Evolutionary conservation across 2,888 invertebrate genomes (phyloP).

Genomic region (Philereme vetulata): DNA sequence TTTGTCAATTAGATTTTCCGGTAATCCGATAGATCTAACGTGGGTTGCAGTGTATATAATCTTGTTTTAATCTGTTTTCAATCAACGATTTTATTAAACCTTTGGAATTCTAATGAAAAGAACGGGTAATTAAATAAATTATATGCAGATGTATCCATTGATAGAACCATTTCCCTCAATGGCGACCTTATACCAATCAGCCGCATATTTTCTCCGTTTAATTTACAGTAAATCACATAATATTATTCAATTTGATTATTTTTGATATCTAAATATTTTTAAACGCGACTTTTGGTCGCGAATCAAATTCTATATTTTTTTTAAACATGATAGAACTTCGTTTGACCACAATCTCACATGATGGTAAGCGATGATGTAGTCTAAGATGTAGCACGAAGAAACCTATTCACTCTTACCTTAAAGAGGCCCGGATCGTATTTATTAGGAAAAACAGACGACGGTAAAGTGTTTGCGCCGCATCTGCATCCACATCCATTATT

Average conservation of each 20-base stretch:
- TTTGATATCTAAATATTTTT: constrained; percentile 19
- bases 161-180: constrained; percentile 34
- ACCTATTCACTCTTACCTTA: no score
- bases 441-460: no score
- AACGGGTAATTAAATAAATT: constrained; percentile 34
- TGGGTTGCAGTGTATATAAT: neutral
- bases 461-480: no score
- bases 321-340: neutral
- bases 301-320: neutral
- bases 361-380: no score
- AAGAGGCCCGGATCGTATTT: no score
- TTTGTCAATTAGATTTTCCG: no score
- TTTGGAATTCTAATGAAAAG: constrained; percentile 18
- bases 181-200: constrained; percentile 33
- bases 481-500: no score
- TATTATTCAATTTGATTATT: constrained; percentile 65
- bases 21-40: neutral
- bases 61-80: constrained; percentile 22
- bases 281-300: constrained; percentile 35
- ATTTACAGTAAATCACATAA: constrained; percentile 66
- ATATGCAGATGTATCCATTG: constrained; percentile 21
- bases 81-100: constrained; percentile 23
- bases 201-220: constrained; percentile 35
- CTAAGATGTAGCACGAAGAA: no score
- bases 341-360: no score